Evolutionary conservation across 2,113 vertebrate genomes (phyloP), one percentile per base, ranked within the genome.

Genomic region (Peucedramus taeniatus): DNA sequence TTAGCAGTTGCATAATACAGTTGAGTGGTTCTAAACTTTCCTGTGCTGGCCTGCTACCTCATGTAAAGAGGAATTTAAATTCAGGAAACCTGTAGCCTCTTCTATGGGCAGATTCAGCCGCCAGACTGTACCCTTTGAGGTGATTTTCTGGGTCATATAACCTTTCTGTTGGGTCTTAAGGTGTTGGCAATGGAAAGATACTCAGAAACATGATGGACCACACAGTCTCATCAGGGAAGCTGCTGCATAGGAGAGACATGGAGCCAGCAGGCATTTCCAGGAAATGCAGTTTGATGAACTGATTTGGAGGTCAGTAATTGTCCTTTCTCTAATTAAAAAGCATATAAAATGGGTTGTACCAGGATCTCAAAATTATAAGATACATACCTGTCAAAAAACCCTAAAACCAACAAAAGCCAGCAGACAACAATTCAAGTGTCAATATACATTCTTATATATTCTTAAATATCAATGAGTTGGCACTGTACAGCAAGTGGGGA

Each of bases 311-410:
- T 44, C 31, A 26, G 0, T 14, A 8, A 35, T 22, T 61, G 23
- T 23, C 12, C 23, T 78, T 78, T 65, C 44, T 50, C 30, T 60
- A 13, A 42, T 71, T 50, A 37, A 78, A 90, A 64, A 56, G 8
- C 6, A 22, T 77, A 63, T 47, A 68, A 66, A 86, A 47, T n/a
- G 11, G 3, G 10, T 45, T 37, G 21, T 27, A 39, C 13, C 20
- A 39, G 8, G 59, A 53, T 40, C 24, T 50, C n/a, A 63, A 17
- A 90, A 76, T 56, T 37, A 23, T 39, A 27, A 63, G 12, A 66
- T 26, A 37, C 1, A 11, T 16, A 60, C 3, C 18, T 30, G 7
- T 30, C 54, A n/a, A 31, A n/a, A 42, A 42, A 0, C 0, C 7
- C 13, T 23, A 4, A 57, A 74, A 51, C 7, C 31, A 57, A 60